These are phyloP conservation scores for Caenorhabditis virilis DNA, from an alignment of 2,888 invertebrate species.

Conservation along the genomic window DNA sequence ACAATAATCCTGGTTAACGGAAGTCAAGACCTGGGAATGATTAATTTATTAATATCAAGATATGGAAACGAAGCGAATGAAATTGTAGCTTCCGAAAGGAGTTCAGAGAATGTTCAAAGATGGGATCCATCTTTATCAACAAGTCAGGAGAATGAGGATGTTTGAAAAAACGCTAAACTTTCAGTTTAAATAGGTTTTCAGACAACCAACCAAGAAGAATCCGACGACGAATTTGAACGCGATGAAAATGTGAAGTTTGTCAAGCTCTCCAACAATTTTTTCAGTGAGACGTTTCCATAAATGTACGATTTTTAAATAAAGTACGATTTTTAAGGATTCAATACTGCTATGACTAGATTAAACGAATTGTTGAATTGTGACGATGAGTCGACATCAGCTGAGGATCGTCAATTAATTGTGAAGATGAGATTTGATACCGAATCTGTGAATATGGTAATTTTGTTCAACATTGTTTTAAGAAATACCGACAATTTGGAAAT, in stretches of 20 bases:
- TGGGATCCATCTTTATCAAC: not conserved
- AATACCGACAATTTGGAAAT: no score
- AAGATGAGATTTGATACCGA: conserved; percentile 27
- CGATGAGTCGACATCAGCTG: conserved; percentile 7
- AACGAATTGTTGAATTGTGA: conserved; percentile 14
- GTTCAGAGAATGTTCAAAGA: conserved; percentile 2
- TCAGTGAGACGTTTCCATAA: conserved; percentile 7
- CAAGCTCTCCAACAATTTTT: conserved; percentile 23
- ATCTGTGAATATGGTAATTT: conserved; percentile 28
- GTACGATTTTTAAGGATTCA: not conserved
- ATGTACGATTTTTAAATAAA: not conserved
- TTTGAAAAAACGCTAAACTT: not conserved
- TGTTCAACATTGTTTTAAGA: no score
- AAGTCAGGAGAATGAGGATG: not conserved
- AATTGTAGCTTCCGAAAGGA: not conserved
- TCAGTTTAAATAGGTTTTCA: not conserved
- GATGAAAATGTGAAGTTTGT: conserved; percentile 7
- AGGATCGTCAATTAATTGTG: conserved; percentile 13
- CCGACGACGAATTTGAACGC: conserved; percentile 6
- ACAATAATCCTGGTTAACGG: conserved; percentile 51
- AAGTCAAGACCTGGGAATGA: conserved; percentile 49
- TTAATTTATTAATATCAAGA: conserved; percentile 35
- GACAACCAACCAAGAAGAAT: not conserved
- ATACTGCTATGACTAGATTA: conserved; percentile 12
- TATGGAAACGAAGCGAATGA: conserved; percentile 12